These are phyloP conservation scores for Athalia rosae DNA, from an alignment of 2,888 invertebrate species.

Conservation along the genomic window DNA sequence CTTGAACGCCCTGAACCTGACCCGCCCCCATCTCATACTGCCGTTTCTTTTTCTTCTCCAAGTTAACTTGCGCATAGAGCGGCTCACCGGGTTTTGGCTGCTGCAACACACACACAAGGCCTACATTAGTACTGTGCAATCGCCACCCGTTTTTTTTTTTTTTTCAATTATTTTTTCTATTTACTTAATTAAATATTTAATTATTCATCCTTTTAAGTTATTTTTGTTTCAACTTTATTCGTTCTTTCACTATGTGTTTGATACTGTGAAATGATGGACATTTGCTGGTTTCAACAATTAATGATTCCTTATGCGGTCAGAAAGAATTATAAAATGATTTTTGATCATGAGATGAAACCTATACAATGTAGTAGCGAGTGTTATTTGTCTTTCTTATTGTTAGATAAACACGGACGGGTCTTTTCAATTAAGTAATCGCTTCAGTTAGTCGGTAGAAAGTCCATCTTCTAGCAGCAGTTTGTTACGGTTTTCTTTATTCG, in stretches of 20 bases:
- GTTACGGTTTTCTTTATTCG: not conserved
- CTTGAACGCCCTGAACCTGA: constrained; percentile 65
- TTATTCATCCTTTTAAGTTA: not conserved
- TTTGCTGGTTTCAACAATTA: constrained; percentile 46
- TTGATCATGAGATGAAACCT: not conserved
- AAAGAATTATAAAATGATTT: constrained; percentile 18
- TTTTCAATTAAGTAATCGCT: too few species aligned
- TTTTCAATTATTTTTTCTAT: constrained; percentile 9
- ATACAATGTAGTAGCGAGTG: too few species aligned
- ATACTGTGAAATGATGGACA: constrained; percentile 31
- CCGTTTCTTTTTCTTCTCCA: constrained; percentile 79
- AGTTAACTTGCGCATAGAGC: constrained; percentile 80
- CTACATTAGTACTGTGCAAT: constrained; percentile 62
- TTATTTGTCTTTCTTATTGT: too few species aligned
- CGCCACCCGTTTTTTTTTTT: constrained; percentile 31
- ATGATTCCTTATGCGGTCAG: constrained; percentile 37
- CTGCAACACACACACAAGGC: constrained; percentile 71
- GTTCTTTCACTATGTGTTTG: constrained; percentile 4
- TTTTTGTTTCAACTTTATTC: constrained; percentile 1
- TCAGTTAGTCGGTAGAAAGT: too few species aligned
- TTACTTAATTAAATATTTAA: not conserved
- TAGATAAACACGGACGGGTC: too few species aligned
- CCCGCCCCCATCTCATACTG: constrained; percentile 71
- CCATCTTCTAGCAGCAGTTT: not conserved
- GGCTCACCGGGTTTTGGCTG: constrained; percentile 78